Evolutionary conservation across 2,797 vertebrate genomes (phyloP).

Genomic region (Cyprinella venusta): DNA sequence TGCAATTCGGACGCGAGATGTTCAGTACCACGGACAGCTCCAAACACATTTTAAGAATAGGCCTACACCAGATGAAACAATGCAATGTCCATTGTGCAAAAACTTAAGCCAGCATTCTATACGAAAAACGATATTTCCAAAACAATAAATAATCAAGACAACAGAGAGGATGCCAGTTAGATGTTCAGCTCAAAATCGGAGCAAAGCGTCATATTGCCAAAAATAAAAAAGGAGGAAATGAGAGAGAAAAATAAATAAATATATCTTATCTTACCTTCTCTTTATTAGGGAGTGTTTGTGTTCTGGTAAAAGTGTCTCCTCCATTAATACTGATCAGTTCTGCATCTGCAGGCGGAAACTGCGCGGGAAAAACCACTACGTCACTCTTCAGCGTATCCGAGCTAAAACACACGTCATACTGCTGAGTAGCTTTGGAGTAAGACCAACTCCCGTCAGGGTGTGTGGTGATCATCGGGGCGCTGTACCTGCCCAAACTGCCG

Average conservation of each 20-base stretch:
- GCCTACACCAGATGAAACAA: neutral
- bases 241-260: too few species aligned
- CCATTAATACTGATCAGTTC: slow-evolving; percentile 60
- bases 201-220: neutral
- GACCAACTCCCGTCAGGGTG: slow-evolving; percentile 64
- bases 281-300: slow-evolving; percentile 52
- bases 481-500: slow-evolving; percentile 54
- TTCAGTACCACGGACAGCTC: neutral
- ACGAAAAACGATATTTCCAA: neutral
- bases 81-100: neutral
- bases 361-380: slow-evolving; percentile 58
- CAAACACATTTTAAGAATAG: too few species aligned
- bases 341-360: slow-evolving; percentile 55
- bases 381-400: slow-evolving; percentile 61
- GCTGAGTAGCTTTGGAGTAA: slow-evolving; percentile 61
- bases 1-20: neutral
- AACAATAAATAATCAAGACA: neutral
- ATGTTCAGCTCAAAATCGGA: neutral
- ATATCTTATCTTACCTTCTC: slow-evolving; percentile 53
- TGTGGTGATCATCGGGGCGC: slow-evolving; percentile 61
- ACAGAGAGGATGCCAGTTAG: neutral
- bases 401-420: slow-evolving; percentile 64
- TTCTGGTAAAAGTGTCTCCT: slow-evolving; percentile 67
- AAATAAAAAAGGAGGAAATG: neutral
- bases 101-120: neutral